Conservation (phyloP, 2,888 invertebrate species). For the Bugulina stolonifera region DNA sequence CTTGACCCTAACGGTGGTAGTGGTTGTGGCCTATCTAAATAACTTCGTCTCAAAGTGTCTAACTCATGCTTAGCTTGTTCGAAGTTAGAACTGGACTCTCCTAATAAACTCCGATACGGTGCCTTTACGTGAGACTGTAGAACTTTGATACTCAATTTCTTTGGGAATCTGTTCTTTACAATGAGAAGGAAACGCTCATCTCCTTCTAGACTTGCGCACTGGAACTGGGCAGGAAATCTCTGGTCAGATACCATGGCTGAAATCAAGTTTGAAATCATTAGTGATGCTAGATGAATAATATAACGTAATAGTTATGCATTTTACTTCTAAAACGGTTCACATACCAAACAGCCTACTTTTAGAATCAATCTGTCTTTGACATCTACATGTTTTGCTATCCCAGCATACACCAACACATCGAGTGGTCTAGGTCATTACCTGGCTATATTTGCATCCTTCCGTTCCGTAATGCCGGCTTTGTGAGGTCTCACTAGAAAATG, state of each 20-base stretch:
- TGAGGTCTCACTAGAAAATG: no score
- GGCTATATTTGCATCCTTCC: no score
- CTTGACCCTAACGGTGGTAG: not conserved
- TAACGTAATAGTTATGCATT: no score
- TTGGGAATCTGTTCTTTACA: constrained; percentile 10
- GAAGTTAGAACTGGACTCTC: not conserved
- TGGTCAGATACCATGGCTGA: not conserved
- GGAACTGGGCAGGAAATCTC: constrained; percentile 13
- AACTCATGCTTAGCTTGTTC: not conserved
- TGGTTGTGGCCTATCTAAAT: not conserved
- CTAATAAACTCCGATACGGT: not conserved
- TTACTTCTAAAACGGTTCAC: no score
- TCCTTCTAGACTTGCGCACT: not conserved
- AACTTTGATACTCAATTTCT: not conserved
- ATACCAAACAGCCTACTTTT: not conserved
- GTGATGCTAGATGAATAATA: no score
- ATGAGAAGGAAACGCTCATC: constrained; percentile 7
- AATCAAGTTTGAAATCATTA: no score
- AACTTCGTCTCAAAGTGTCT: not conserved
- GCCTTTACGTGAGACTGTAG: not conserved
- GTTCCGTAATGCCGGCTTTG: no score
- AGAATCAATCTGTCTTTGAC: no score
- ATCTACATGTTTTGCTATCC: no score
- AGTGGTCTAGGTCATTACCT: no score
- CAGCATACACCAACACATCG: no score